Evolutionary conservation across 2,797 vertebrate genomes (phyloP).

Genomic region (Sebastes paucispinis): DNA sequence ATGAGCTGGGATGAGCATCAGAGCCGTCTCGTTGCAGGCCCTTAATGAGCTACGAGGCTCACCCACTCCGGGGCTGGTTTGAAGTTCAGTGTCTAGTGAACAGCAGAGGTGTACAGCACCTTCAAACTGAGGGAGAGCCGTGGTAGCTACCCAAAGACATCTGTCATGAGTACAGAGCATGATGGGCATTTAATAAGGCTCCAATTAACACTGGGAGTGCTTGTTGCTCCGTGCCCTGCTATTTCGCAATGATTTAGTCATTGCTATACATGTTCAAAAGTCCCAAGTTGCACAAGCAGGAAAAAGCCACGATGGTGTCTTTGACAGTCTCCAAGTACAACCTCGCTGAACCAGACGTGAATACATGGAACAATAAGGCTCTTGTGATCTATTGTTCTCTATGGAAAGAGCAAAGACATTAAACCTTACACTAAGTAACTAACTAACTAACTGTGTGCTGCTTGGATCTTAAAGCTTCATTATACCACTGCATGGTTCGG

Average conservation of each 20-base stretch:
- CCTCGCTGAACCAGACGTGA: neutral
- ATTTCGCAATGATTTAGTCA: neutral
- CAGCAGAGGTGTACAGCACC: conserved; percentile 7
- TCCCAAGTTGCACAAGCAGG: neutral
- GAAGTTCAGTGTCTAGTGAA: conserved; percentile 23
- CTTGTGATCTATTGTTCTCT: neutral
- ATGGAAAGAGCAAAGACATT: neutral
- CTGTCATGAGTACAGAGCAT: conserved; percentile 50
- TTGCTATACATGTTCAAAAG: neutral
- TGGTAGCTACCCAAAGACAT: conserved; percentile 22
- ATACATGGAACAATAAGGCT: neutral
- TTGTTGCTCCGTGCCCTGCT: neutral
- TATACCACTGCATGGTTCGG: neutral
- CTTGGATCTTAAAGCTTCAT: neutral
- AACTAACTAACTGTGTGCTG: neutral
- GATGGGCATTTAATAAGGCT: conserved; percentile 59
- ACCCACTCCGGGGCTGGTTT: conserved; percentile 19
- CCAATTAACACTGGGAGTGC: conserved; percentile 31
- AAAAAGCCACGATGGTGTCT: neutral
- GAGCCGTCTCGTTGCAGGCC: conserved; percentile 24
- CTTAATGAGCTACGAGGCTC: conserved; percentile 60
- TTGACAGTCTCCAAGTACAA: neutral
- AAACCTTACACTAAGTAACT: neutral
- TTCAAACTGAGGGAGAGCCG: conserved; percentile 28
- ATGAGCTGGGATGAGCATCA: conserved; percentile 36